phyloP scores from a whole-genome alignment of 2,797 vertebrate genomes.

The Galagoides demidoff region DNA sequence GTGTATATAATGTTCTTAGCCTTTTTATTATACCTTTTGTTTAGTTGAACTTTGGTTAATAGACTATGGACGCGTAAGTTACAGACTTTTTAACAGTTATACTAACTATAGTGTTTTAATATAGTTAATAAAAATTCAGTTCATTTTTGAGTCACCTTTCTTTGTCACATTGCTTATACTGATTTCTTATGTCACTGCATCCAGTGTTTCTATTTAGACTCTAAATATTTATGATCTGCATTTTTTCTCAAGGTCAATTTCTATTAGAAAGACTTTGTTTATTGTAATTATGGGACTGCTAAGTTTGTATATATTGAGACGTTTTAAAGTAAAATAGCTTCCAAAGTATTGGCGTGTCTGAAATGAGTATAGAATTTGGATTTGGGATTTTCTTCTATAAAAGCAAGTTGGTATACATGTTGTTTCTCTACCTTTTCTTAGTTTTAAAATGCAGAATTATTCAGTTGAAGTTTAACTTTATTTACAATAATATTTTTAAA shows the following conservation, averaged over 20 bases:
- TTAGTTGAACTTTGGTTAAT: not conserved
- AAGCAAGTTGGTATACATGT: not conserved
- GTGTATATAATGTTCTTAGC: not conserved
- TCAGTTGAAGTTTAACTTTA: not conserved
- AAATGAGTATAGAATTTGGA: constrained; percentile 30
- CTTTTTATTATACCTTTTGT: not conserved
- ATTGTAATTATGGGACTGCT: not conserved
- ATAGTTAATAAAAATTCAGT: not conserved
- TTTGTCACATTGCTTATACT: constrained; percentile 14
- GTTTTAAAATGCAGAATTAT: constrained; percentile 46
- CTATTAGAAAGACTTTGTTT: not conserved
- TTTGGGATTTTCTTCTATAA: constrained; percentile 36
- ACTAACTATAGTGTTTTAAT: not conserved
- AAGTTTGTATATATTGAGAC: not conserved
- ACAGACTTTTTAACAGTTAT: constrained; percentile 2
- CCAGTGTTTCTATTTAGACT: not conserved
- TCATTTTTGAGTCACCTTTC: not conserved
- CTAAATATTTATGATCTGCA: not conserved
- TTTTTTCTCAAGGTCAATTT: constrained; percentile 45
- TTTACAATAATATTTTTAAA: constrained; percentile 39
- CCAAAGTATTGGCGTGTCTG: not conserved
- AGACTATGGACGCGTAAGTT: not conserved
- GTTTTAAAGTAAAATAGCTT: constrained; percentile 17
- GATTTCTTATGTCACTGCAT: not conserved
- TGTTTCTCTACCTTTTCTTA: not conserved